Base-by-base conservation (phyloP, 2,797 vertebrate genomes). In the Corythornis leucogaster region DNA sequence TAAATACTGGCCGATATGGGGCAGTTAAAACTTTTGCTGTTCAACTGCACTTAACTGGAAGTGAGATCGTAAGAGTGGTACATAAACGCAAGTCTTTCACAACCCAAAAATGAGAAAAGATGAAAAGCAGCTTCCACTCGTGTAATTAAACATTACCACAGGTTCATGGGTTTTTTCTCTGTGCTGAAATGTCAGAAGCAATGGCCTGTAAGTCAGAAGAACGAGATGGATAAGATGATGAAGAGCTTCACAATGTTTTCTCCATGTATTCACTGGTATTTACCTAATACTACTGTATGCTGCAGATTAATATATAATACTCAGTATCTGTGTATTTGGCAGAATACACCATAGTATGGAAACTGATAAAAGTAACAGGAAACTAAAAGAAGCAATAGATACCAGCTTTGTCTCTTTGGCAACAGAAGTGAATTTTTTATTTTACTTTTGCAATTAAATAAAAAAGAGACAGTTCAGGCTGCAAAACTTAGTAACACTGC, bases 351-450 rank as follows among this genome's bases (percentile, higher is more conserved):
- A 3, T n/a, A 11, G 40, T 38, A 26, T n/a, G 59, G 83, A 51
- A 92, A 81, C 51, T 81, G 74, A 51, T 84, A 70, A 85, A 89
- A 85, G 50, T 43, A n/a, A 78, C 25, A 83, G 73, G 59, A 66
- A 93, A 54, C 25, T n/a, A 48, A 78, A 79, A 73, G 54, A 73
- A 76, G 45, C 48, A 64, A 10, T 17, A 58, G 57, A 5, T 30
- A 31, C 26, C 46, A 35, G 66, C 35, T 69, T 73, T 6, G 8
- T 45, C 42, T 50, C 21, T 50, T 54, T 30, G 24, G 42, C 35
- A 73, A 19, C 59, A 17, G 50, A 1, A 58, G 15, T 42, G 28
- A 59, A 25, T 11, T 61, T 26, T 42, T 20, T 16, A 17, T 48
- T 21, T 50, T 33, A 22, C 25, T 38, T 26, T 76, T n/a, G 13